A percentile compares a stretch with the other conserved stretches of the same genome.
Evolutionary conservation across 2,888 invertebrate genomes (phyloP).

Genomic region (Galerucella nymphaeae): DNA sequence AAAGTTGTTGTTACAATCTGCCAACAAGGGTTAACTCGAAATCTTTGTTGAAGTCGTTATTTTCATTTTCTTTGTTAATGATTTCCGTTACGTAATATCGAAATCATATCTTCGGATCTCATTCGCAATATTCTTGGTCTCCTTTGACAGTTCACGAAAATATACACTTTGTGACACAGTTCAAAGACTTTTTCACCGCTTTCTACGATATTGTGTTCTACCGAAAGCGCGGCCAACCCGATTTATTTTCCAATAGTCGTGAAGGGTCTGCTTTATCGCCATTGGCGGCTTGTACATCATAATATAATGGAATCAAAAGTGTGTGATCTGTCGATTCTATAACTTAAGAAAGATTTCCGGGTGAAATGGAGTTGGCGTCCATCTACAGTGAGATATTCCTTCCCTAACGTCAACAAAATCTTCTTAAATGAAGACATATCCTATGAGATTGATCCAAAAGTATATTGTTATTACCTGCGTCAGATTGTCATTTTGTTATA

Average conservation of each 20-base stretch:
- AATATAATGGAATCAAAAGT: slow-evolving; percentile 37
- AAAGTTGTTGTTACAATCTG: slow-evolving; percentile 5
- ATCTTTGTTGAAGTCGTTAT: slow-evolving; percentile 55
- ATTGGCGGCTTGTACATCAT: slow-evolving; percentile 37
- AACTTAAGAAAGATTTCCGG: slow-evolving; percentile 20
- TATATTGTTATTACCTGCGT: no score
- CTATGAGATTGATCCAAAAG: no score
- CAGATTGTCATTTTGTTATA: no score
- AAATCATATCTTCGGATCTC: slow-evolving; percentile 58
- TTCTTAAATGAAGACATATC: not conserved
- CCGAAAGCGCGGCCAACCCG: slow-evolving; percentile 36
- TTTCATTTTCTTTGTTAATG: slow-evolving; percentile 56
- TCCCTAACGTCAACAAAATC: slow-evolving; percentile 3
- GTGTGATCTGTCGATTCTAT: slow-evolving; percentile 12
- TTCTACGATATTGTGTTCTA: slow-evolving; percentile 39
- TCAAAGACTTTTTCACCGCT: slow-evolving; percentile 44
- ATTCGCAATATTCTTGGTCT: slow-evolving; percentile 54
- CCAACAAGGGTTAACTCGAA: slow-evolving; percentile 32
- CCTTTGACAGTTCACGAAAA: slow-evolving; percentile 53
- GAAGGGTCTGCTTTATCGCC: slow-evolving; percentile 45
- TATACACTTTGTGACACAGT: slow-evolving; percentile 43
- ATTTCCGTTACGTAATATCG: slow-evolving; percentile 55
- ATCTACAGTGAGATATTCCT: slow-evolving; percentile 21
- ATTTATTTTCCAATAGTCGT: slow-evolving; percentile 47
- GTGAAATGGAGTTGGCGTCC: slow-evolving; percentile 17